Evolutionary conservation across 2,888 invertebrate genomes (phyloP).

Genomic region (Cantharis lateralis): DNA sequence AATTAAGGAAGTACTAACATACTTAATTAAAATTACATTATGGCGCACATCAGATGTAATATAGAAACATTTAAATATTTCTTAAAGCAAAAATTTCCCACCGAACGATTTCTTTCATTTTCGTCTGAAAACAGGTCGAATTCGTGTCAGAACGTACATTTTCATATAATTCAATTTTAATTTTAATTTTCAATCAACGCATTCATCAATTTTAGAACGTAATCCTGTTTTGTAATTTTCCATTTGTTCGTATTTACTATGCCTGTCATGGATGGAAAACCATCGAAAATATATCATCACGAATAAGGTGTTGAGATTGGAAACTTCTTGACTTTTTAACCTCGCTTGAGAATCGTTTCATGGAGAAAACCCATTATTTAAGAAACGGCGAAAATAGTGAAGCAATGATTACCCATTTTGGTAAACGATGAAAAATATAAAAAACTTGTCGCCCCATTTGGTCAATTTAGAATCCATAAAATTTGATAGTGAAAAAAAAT

Average conservation of each 20-base stretch:
- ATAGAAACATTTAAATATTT: background rate
- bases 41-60: too few species aligned
- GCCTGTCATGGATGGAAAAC: background rate
- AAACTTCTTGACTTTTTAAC: background rate
- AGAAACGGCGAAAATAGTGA: too few species aligned
- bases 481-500: background rate
- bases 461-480: background rate
- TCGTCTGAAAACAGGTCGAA: background rate
- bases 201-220: background rate
- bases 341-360: too few species aligned
- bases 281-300: background rate
- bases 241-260: background rate
- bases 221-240: background rate
- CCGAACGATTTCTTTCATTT: background rate
- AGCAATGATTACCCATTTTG: background rate
- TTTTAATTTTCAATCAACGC: background rate
- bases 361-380: background rate
- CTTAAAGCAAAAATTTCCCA: background rate
- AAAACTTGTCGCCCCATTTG: background rate
- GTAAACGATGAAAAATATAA: background rate
- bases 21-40: background rate
- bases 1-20: background rate
- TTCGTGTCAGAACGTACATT: background rate
- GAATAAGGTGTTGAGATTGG: background rate
- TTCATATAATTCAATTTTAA: background rate